phyloP scores from a whole-genome alignment of 2,888 invertebrate genomes.

The Meandrusa payeni region DNA sequence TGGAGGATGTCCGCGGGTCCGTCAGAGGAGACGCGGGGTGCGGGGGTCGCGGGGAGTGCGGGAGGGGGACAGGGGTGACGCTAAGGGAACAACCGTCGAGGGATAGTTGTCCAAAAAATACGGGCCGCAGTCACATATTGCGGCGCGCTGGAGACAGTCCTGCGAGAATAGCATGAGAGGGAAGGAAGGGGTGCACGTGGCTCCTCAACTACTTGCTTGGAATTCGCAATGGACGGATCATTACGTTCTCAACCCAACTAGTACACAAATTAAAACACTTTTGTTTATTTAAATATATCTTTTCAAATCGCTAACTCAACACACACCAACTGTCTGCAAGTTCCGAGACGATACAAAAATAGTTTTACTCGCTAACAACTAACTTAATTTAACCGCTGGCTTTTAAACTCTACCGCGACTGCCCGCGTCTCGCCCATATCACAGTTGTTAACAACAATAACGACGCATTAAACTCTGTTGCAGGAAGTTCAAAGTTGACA shows the following conservation, averaged over 20 bases:
- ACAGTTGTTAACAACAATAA: constrained; percentile 64
- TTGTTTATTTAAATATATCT: constrained; percentile 29
- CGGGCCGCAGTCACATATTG: neutral
- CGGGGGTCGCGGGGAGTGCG: constrained; percentile 44
- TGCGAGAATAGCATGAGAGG: constrained; percentile 20
- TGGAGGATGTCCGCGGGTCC: neutral
- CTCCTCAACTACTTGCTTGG: constrained; percentile 60
- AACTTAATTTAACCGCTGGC: constrained; percentile 54
- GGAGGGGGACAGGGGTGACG: constrained; percentile 7
- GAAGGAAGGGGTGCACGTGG: constrained; percentile 44
- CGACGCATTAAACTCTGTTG: constrained; percentile 27
- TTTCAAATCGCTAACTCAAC: constrained; percentile 35
- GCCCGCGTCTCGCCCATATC: constrained; percentile 55
- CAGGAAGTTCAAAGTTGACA: constrained; percentile 30
- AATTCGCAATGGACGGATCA: constrained; percentile 71
- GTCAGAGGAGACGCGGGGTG: constrained; percentile 36
- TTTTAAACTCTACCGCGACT: constrained; percentile 49
- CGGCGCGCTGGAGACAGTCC: neutral
- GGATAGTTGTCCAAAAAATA: neutral
- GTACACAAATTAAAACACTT: constrained; percentile 57
- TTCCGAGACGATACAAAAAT: constrained; percentile 68
- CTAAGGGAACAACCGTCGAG: neutral
- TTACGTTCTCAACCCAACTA: constrained; percentile 51
- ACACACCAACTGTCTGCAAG: constrained; percentile 62
- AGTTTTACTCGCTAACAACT: constrained; percentile 65